Evolutionary conservation across 1,140 invertebrate species (phyloP), one percentile per base, ranked within the genome.

Genomic region (Pseudoatta argentina): DNA sequence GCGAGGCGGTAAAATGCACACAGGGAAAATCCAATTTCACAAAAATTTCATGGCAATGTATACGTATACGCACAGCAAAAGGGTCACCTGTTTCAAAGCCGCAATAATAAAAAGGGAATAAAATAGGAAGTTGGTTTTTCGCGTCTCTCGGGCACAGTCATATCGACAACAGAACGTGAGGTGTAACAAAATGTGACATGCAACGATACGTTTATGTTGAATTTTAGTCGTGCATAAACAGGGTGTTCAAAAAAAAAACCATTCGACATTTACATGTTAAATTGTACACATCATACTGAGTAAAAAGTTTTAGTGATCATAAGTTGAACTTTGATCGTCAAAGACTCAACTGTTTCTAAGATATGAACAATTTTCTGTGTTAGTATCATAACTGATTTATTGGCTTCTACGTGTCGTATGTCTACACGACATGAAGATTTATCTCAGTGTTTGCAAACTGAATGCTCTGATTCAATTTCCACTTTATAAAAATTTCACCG

Each of bases 61-160:
- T 63, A 34, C 8, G 24, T 18, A 12, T 10, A 59, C 39, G 18
- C 10, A 24, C 12, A 10, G 64, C 24, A 18, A 48, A 48, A 21
- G 12, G 14, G 3, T 78, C 44, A 78, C 21, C n/a, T 30, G 59
- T 53, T 78, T 51, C 27, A 67, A 67, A 79, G n/a, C 27, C 27
- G 44, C 61, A 67, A 27, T 69, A n/a, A 34, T 51, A 34, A 66
- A 78, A 66, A 78, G 39, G 51, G 24, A 53, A 21, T 67, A 67
- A 79, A 79, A 67, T 55, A 53, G 27, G 1, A 53, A 51, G 27
- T 27, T 64, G 27, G 5, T 24, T 51, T 78, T 53, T 66, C 61
- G 27, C 6, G 18, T 66, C 24, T 39, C 44, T 51, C 57, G 57
- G 12, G 16, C 6, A 18, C 39, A 55, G 27, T 51, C 6, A 30